Evolutionary conservation across 2,113 vertebrate species (phyloP), one percentile per base, ranked within the genome.

Genomic region (Psittacara wagleri): DNA sequence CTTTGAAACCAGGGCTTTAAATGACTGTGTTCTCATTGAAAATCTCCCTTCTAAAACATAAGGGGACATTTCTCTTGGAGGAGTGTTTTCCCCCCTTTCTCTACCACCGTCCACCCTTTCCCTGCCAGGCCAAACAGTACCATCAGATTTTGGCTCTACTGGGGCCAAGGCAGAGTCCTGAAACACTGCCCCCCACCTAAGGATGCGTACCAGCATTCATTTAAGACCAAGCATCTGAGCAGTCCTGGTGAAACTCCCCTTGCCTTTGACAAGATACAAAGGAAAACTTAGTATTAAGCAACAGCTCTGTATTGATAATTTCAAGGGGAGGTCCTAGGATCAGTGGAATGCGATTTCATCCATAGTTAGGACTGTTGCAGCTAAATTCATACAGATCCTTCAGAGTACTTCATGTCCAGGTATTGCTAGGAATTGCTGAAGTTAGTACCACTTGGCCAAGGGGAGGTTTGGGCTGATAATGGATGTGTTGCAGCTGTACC

Each of bases 1-100:
- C 78, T 89, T 91, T 37, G 77, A 88, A 87, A 92, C 25, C 39
- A 59, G 39, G 44, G 59, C 82, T 90, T 82, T 84, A 79, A 76
- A 39, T 79, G 17, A 14, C 61, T 52, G 6, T 8, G 4, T 61
- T 76, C 59, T 51, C 2, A 0, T 51, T 5, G 44, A 59, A 93
- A 90, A 80, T 27, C 49, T 86, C 78, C 29, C 51, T 19, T 54
- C 31, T 69, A 41, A 64, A 80, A 62, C 2, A 3, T 2, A 70
- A 51, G 1, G 4, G 80, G 49, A 44, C 22, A 1, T 83, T 83
- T 64, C 62, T 82, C 59, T 11, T 18, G 39, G 46, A 83, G 75
- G 20, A 51, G 29, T 23, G 15, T 43, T 64, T 77, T 55, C 11
- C 33, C 6, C 3, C 29, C 41, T 46, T 87, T 54, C 46, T 61